phyloP scores from a whole-genome alignment of 2,888 invertebrate species.

The Ochropleura leucogaster region DNA sequence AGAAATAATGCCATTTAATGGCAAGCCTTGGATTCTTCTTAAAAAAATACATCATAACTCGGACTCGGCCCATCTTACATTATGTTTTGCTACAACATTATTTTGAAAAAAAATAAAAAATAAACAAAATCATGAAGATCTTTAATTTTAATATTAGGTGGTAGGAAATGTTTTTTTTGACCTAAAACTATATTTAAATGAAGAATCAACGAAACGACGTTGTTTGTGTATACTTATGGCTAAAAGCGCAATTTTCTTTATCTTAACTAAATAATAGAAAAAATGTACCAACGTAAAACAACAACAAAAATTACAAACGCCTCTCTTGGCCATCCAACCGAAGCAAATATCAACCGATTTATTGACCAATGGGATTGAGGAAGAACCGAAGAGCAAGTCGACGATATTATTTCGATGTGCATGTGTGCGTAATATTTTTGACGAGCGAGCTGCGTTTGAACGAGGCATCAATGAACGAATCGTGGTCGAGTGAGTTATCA shows the following conservation, averaged over 20 bases:
- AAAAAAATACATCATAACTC: neutral
- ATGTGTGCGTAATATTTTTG: slow-evolving; percentile 60
- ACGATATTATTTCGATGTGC: slow-evolving; percentile 37
- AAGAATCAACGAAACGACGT: neutral
- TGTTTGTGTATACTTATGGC: neutral
- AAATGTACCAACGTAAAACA: slow-evolving; percentile 21
- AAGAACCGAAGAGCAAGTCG: slow-evolving; percentile 33
- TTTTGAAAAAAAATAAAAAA: neutral
- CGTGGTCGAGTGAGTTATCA: slow-evolving; percentile 63
- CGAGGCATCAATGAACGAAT: slow-evolving; percentile 61
- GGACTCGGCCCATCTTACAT: neutral
- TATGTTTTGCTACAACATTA: neutral
- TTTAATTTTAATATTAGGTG: too few species aligned
- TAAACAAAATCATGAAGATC: too few species aligned
- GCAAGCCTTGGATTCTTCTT: neutral
- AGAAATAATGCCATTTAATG: neutral
- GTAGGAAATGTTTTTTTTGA: too few species aligned
- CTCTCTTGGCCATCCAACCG: neutral
- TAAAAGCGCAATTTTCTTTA: slow-evolving; percentile 7
- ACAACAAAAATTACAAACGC: slow-evolving; percentile 5
- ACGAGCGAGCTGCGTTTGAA: slow-evolving; percentile 64
- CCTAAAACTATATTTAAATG: neutral
- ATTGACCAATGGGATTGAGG: slow-evolving; percentile 53
- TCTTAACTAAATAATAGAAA: slow-evolving; percentile 5
- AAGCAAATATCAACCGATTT: neutral